Percentiles rank a stretch among this genome's conserved stretches.
Conservation (phyloP, 2,113 vertebrate species). For the Euleptes europaea region DNA sequence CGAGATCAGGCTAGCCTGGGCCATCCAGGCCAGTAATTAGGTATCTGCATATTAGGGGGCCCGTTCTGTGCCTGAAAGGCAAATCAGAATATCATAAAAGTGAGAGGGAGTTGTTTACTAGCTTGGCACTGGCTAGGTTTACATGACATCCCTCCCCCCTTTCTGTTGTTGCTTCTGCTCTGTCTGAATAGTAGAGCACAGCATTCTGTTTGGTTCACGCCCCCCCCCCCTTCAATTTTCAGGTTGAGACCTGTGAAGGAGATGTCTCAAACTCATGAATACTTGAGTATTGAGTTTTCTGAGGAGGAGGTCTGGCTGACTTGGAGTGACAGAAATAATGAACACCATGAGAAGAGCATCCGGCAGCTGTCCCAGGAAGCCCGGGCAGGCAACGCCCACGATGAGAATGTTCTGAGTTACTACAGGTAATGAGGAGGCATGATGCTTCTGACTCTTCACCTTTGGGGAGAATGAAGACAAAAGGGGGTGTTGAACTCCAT, state of each 20-base stretch:
- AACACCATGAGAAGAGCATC: slow-evolving; percentile 91
- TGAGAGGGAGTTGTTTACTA: not conserved
- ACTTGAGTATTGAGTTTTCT: slow-evolving; percentile 87
- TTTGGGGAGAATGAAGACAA: too few species aligned
- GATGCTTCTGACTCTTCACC: not conserved
- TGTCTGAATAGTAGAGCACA: not conserved
- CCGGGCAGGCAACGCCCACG: slow-evolving; percentile 89
- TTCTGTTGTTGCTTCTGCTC: not conserved
- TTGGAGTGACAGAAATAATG: slow-evolving; percentile 89
- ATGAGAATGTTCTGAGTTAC: slow-evolving; percentile 94
- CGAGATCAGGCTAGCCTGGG: too few species aligned
- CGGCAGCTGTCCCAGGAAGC: slow-evolving; percentile 93
- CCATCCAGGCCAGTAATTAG: too few species aligned
- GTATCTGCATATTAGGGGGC: not conserved
- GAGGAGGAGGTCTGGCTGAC: slow-evolving; percentile 97
- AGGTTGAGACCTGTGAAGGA: slow-evolving; percentile 90
- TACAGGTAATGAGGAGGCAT: slow-evolving; percentile 81
- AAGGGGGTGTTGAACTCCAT: not conserved
- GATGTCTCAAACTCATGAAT: slow-evolving; percentile 77
- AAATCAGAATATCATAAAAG: not conserved
- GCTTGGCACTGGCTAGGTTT: not conserved
- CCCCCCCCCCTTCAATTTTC: not conserved
- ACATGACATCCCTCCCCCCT: too few species aligned
- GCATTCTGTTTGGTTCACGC: not conserved
- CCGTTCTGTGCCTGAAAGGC: not conserved